Evolutionary conservation across 2,888 invertebrate species (phyloP).

Genomic region (Drosophila koepferae): DNA sequence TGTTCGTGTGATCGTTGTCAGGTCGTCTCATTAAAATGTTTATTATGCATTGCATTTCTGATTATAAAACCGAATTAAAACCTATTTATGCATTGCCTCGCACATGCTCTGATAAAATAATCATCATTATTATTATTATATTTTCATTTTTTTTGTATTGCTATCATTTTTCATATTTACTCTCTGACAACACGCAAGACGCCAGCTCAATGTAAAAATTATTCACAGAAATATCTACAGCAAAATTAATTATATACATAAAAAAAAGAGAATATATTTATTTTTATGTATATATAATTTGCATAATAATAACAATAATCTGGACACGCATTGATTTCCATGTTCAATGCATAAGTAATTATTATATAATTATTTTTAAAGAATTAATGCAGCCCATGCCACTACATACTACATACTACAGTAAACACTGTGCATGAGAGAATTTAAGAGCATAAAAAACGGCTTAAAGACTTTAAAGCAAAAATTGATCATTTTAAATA

Average conservation of each 20-base stretch:
- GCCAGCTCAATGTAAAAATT: conserved; percentile 56
- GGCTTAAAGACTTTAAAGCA: not conserved
- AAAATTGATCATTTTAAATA: not conserved
- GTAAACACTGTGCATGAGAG: not conserved
- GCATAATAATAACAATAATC: conserved; percentile 58
- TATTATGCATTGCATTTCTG: conserved; percentile 76
- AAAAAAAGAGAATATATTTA: conserved; percentile 6
- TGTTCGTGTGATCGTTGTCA: conserved; percentile 50
- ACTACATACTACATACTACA: not conserved
- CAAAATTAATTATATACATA: conserved; percentile 44
- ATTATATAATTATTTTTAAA: conserved; percentile 65
- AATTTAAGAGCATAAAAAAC: not conserved
- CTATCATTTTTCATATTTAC: conserved; percentile 69
- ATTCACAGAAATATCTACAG: conserved; percentile 42
- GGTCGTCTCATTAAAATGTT: conserved; percentile 74
- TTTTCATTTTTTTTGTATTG: conserved; percentile 45
- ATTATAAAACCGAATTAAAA: conserved; percentile 76
- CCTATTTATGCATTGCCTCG: conserved; percentile 68
- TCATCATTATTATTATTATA: conserved; percentile 58
- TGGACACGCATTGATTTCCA: conserved; percentile 63
- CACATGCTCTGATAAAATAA: conserved; percentile 49
- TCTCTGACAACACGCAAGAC: conserved; percentile 42
- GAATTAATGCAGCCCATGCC: conserved; percentile 18
- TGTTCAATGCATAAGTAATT: conserved; percentile 63
- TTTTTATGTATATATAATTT: conserved; percentile 7